Conservation (phyloP, 37 sponge, comb jelly and placozoan genomes). For the Spongilla lacustris region DNA sequence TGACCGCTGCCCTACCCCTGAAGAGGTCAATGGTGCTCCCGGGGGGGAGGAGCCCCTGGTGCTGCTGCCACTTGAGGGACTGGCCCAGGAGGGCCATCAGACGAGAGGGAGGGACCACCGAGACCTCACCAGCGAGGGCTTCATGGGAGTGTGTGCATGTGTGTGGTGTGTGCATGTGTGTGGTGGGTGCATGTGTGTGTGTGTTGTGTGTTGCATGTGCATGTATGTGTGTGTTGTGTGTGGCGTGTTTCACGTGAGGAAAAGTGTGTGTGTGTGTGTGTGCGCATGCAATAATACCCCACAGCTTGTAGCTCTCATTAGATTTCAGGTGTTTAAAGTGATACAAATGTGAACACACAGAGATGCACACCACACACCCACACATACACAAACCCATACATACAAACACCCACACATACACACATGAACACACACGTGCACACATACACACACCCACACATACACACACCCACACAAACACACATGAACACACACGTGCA, state of each 20-base stretch:
- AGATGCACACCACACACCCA: too few species aligned
- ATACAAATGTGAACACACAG: too few species aligned
- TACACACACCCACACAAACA: too few species aligned
- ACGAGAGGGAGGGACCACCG: slow-evolving; percentile 96
- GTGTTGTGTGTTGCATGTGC: background rate
- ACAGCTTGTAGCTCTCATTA: too few species aligned
- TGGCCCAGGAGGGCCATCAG: slow-evolving; percentile 94
- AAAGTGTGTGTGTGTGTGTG: too few species aligned
- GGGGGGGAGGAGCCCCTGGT: slow-evolving; percentile 90
- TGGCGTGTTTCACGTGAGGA: background rate
- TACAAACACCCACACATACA: too few species aligned
- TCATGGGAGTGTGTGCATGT: background rate
- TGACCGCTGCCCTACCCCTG: slow-evolving; percentile 84
- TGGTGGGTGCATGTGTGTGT: background rate
- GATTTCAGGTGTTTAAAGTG: too few species aligned
- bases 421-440: too few species aligned
- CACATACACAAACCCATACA: too few species aligned
- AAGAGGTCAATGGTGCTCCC: slow-evolving; percentile 72
- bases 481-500: too few species aligned
- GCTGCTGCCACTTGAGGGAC: slow-evolving; percentile 98
- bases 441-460: too few species aligned
- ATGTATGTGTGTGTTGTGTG: background rate
- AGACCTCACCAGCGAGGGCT: slow-evolving; percentile 94
- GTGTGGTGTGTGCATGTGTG: background rate
- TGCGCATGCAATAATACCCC: background rate